These are phyloP conservation scores for Silurus lanzhouensis DNA, from an alignment of 2,797 vertebrate genomes.

Conservation along the genomic window DNA sequence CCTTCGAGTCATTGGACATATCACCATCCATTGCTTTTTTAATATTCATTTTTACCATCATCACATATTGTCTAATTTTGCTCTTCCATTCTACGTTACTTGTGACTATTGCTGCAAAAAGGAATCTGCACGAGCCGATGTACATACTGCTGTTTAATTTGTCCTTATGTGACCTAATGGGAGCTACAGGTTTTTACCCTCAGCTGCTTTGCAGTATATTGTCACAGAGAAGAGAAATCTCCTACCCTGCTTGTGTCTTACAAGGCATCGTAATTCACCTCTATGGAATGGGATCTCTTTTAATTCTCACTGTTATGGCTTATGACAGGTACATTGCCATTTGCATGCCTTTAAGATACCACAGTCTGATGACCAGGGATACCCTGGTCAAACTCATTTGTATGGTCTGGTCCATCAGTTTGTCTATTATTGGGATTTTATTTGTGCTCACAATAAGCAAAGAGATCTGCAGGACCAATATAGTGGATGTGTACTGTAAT, in stretches of 20 bases:
- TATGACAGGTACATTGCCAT: constrained; percentile 9
- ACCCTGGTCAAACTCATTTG: background rate
- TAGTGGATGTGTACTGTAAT: background rate
- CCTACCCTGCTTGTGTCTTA: background rate
- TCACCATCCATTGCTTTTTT: background rate
- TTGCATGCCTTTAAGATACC: constrained; percentile 5
- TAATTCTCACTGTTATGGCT: constrained; percentile 2
- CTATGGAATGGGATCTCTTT: background rate
- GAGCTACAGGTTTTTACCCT: constrained; percentile 1
- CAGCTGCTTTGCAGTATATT: background rate
- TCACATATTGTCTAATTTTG: background rate
- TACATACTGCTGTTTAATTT: constrained; percentile 13
- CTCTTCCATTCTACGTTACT: background rate
- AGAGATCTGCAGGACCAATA: constrained; percentile 5
- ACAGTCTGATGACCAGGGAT: background rate
- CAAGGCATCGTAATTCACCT: background rate
- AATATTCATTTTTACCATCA: background rate
- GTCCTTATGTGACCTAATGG: background rate
- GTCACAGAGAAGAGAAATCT: background rate
- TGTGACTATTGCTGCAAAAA: background rate
- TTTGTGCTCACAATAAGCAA: background rate
- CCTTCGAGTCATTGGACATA: constrained; percentile 13
- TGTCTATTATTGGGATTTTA: background rate
- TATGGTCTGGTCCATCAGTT: background rate
- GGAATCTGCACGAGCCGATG: background rate